phyloP scores from a whole-genome alignment of 1,140 invertebrate species.

The Gyrodactylus bullatarudis region DNA sequence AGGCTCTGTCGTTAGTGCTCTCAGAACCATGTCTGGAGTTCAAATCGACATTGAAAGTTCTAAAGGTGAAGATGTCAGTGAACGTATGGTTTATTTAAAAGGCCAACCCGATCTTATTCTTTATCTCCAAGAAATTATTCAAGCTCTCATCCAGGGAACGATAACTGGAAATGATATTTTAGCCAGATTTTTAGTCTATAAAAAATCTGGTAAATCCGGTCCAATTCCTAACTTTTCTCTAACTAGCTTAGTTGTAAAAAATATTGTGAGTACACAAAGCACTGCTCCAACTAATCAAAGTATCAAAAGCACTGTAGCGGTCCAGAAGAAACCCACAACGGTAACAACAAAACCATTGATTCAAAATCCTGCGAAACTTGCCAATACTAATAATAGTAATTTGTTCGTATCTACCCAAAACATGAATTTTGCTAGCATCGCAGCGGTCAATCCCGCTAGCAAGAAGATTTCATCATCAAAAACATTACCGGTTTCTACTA shows the following conservation, averaged over 20 bases:
- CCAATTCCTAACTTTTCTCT: not conserved
- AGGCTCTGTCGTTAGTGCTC: conserved; percentile 80
- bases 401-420: not conserved
- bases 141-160: not conserved
- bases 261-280: too few species aligned
- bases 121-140: not conserved
- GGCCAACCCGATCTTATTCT: not conserved
- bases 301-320: too few species aligned
- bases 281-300: too few species aligned
- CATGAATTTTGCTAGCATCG: not conserved
- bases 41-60: conserved; percentile 92
- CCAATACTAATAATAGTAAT: too few species aligned
- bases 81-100: conserved; percentile 34
- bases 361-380: too few species aligned
- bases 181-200: not conserved
- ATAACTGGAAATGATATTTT: conserved; percentile 2
- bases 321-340: not conserved
- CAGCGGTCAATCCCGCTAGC: not conserved
- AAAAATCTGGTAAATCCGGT: not conserved
- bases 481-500: too few species aligned
- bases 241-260: not conserved
- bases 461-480: too few species aligned
- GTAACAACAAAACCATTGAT: not conserved
- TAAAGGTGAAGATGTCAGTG: conserved; percentile 44
- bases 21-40: conserved; percentile 58